Evolutionary conservation across 2,888 invertebrate species (phyloP), one percentile per base, ranked within the genome.

Genomic region (Drosophila fungiperda): DNA sequence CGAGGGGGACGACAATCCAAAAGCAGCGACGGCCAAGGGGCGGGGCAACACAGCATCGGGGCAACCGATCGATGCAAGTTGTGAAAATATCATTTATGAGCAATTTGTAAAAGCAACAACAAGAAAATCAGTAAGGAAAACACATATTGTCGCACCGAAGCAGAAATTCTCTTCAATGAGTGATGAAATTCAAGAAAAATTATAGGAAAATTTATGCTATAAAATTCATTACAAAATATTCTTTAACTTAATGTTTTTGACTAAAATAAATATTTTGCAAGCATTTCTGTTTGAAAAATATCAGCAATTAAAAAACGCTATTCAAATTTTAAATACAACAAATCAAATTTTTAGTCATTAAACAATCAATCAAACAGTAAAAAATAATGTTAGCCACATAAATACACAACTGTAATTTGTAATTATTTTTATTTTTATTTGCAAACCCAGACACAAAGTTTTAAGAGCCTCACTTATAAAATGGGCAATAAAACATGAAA

Each of bases 21-120:
- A 53, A 42, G n/a, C 40, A 50, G 49, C 9, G 42, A 48, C 23
- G 1, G 15, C 3, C 20, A 17, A n/a, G 50, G 23, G 49, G 55
- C 52, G 60, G 55, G 42, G n/a, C 52, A 53, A 42, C 58, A 53
- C 70, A 36, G 42, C 66, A 36, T 52, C 49, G 76, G 77, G 64
- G 57, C 68, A 66, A 36, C 57, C 91, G 82, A 90, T 89, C 88
- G 91, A 91, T 91, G 90, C 91, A 87, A 91, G 90, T 87, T 91
- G 87, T 86, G 80, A 89, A 91, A 91, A 91, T 89, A 90, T 91
- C 90, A 91, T 90, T 90, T 91, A 91, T 90, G 81, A 81, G 73
- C 87, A 91, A 90, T 90, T 90, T 90, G 90, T 87, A 78, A 83
- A 83, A 76, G 63, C 61, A 58, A 59, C 40, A 64, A 66, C 50